Conservation (phyloP, 2,888 invertebrate genomes). For the Chrysotoxum bicinctum region DNA sequence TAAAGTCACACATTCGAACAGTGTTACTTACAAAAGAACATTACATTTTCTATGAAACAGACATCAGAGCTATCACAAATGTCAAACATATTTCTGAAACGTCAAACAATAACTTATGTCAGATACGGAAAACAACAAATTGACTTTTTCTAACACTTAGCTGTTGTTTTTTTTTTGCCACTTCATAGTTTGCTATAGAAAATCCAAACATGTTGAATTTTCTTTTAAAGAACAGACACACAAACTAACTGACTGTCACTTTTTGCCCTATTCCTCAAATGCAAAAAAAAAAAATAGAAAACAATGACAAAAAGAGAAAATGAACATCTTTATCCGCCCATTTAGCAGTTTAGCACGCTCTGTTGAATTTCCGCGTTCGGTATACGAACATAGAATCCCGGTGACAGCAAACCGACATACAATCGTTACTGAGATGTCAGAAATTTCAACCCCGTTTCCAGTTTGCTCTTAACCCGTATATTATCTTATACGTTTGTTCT, state of each 20-base stretch:
- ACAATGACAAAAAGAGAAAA: not conserved
- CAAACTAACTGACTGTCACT: not conserved
- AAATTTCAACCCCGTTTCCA: constrained; percentile 26
- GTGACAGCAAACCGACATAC: constrained; percentile 22
- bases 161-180: not conserved
- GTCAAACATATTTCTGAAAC: not conserved
- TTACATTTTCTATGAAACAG: not conserved
- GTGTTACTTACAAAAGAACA: no score
- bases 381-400: constrained; percentile 16
- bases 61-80: not conserved
- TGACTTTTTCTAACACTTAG: not conserved
- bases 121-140: not conserved
- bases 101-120: not conserved
- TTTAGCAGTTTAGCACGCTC: constrained; percentile 51
- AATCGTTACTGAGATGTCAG: constrained; percentile 41
- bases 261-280: not conserved
- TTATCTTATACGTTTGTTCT: not conserved
- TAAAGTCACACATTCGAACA: no score
- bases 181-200: not conserved
- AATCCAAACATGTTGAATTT: not conserved
- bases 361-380: constrained; percentile 5
- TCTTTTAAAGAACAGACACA: not conserved
- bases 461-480: constrained; percentile 9
- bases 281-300: not conserved
- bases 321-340: constrained; percentile 49